A percentile compares a stretch with the other conserved stretches of the same genome.
Evolutionary conservation across 2,113 vertebrate genomes (phyloP).

Genomic region (Stictonetta naevosa): DNA sequence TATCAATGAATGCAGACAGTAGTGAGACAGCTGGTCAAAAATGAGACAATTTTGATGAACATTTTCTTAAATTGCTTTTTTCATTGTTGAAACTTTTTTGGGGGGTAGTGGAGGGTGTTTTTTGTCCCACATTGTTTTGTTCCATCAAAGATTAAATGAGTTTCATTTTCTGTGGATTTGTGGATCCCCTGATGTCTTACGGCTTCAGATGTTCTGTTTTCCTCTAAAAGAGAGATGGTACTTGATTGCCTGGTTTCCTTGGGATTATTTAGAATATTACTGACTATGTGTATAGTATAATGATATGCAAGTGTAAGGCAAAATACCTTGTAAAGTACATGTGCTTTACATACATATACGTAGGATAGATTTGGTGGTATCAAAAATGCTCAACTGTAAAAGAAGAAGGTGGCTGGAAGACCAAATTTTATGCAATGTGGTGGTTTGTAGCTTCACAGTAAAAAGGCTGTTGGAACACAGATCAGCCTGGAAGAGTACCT

Average conservation of each 20-base stretch:
- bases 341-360: background rate
- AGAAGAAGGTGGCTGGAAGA: background rate
- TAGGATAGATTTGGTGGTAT: background rate
- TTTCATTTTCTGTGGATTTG: background rate
- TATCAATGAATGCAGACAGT: background rate
- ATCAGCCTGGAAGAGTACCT: background rate
- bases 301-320: background rate
- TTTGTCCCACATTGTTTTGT: background rate
- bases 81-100: background rate
- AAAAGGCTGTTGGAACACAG: background rate
- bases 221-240: background rate
- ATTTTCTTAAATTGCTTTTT: background rate
- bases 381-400: background rate
- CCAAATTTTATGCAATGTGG: background rate
- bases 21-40: background rate
- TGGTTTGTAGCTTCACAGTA: background rate
- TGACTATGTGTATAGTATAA: background rate
- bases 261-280: background rate
- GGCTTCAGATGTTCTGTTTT: background rate
- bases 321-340: background rate
- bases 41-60: background rate
- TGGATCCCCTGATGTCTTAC: background rate
- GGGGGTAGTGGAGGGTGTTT: background rate
- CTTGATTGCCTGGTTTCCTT: background rate
- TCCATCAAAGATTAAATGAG: background rate